Base-by-base conservation (phyloP, 2,888 invertebrate species). In the Gibbula magus region DNA sequence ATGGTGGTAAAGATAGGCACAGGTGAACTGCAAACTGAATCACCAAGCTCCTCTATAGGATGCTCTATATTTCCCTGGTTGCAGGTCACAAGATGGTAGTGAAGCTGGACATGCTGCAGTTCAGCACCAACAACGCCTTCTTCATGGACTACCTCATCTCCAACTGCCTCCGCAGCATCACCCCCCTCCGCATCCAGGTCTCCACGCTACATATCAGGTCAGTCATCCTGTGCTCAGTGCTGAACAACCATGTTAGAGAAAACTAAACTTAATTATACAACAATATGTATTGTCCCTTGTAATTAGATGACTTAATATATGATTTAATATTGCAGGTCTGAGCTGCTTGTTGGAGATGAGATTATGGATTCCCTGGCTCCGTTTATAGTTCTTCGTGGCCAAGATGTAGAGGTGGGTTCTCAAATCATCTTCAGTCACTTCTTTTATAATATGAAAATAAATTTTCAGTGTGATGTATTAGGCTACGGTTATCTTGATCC, bases 111-210 rank as follows among this genome's bases (percentile, higher is more conserved):
- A 84, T 81, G 52, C 79, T 87, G 10, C 79, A 84, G 29, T 88
- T 90, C 79, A 83, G 84, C 0, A 86, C 87, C 18, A 85, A 84
- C 80, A 86, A 84, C 75, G 85, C 86, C 35, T 88, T 89, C 75
- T 88, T 86, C 79, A 86, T 89, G 83, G 88, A 90, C 78, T 90
- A 88, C 81, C 82, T 90, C 25, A 86, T 90, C 54, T 84, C 84
- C 77, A 88, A 89, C 79, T 87, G 88, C 70, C 86, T 90, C 16
- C 79, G 89, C 8, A 77, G 81, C 66, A 75, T 88, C 53, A 89
- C 90, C 16, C 88, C 90, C 18, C 74, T 90, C 54, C 82, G 79
- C 70, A 82, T 90, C n/a, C 81, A 85, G 20, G 87, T 88, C 8
- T 84, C 87, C 2, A 87, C 86, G 75, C 83, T 90, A n/a, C 81